Conservation (phyloP, 2,888 invertebrate genomes). For the Rhopalosiphum nymphaeae region DNA sequence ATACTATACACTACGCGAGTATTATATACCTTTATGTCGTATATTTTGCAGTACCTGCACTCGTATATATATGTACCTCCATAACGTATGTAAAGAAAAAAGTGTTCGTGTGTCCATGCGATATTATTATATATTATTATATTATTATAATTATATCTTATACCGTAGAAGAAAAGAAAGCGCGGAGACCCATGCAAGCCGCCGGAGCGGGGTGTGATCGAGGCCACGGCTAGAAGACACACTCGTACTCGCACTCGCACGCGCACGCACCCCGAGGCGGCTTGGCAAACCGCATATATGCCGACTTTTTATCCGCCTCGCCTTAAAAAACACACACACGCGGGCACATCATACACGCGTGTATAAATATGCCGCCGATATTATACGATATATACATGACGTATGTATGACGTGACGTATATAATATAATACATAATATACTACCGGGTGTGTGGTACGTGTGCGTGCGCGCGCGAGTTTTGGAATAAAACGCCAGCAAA, state of each 20-base stretch:
- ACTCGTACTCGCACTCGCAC: not conserved
- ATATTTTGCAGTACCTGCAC: conserved; percentile 6
- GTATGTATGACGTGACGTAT: conserved; percentile 9
- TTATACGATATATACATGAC: not conserved
- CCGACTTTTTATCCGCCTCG: conserved; percentile 61
- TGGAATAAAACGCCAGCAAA: not conserved
- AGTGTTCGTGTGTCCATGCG: not conserved
- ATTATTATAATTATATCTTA: not conserved
- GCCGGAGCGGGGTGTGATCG: conserved; percentile 58
- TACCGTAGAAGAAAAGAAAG: conserved; percentile 58
- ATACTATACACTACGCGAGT: not conserved
- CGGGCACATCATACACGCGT: not conserved
- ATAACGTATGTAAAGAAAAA: conserved; percentile 13
- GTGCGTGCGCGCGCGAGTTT: not conserved
- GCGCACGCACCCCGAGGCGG: conserved; percentile 46
- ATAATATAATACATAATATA: conserved; percentile 10
- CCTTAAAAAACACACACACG: conserved; percentile 32
- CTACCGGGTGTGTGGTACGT: not conserved
- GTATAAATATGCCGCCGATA: not conserved
- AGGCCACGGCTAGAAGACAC: conserved; percentile 42
- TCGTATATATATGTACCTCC: not conserved
- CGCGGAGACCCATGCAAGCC: not conserved
- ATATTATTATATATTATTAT: conserved; percentile 6
- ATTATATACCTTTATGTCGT: not conserved
- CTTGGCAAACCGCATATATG: conserved; percentile 52